A percentile compares a stretch with the other conserved stretches of the same genome.
Evolutionary conservation across 1,140 invertebrate genomes (phyloP).

Genomic region (Popillia japonica): DNA sequence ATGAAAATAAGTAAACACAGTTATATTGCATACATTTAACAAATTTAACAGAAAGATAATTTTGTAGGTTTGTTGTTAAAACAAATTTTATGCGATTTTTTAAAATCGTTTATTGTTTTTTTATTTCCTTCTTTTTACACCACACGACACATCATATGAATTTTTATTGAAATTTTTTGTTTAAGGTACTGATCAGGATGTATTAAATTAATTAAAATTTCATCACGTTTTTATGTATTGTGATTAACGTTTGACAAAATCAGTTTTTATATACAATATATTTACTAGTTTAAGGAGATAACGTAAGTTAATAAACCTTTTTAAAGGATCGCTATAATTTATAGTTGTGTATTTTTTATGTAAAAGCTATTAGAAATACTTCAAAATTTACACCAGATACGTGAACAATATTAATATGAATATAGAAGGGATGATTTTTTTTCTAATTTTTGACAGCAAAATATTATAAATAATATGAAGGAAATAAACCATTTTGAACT

Average conservation of each 20-base stretch:
- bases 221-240: conserved; percentile 20
- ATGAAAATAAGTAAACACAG: conserved; percentile 40
- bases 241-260: background rate
- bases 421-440: background rate
- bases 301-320: conserved; percentile 39
- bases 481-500: background rate
- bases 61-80: conserved; percentile 41
- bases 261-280: conserved; percentile 23
- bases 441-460: background rate
- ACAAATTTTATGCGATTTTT: conserved; percentile 42
- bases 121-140: conserved; percentile 34
- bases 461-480: background rate
- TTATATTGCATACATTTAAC: conserved; percentile 44
- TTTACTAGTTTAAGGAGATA: conserved; percentile 32
- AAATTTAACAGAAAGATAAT: conserved; percentile 44
- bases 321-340: conserved; percentile 42
- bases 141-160: background rate
- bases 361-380: conserved; percentile 37
- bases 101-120: conserved; percentile 42
- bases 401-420: background rate
- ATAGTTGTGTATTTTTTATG: conserved; percentile 40
- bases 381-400: conserved; percentile 30
- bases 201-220: conserved; percentile 14
- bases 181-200: background rate
- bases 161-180: no score